phyloP scores from a whole-genome alignment of 1,140 invertebrate species.

The Druon quercuslanigerum region DNA sequence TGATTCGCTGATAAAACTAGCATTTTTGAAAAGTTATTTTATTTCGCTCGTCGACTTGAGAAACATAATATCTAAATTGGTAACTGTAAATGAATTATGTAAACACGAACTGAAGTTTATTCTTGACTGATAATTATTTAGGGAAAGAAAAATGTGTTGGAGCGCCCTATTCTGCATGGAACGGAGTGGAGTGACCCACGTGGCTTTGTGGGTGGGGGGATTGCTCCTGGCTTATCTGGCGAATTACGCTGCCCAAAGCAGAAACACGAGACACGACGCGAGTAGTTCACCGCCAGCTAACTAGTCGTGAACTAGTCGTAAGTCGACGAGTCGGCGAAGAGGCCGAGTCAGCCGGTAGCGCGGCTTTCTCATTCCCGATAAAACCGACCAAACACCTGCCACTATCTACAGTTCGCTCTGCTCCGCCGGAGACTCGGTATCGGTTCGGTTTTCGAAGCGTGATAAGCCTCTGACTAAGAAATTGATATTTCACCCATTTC shows the following conservation, averaged over 20 bases:
- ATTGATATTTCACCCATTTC: background rate
- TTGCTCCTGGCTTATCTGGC: conserved; percentile 61
- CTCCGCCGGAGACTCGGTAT: background rate
- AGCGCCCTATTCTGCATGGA: too few species aligned
- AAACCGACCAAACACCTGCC: conserved; percentile 5
- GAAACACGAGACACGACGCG: conserved; percentile 50
- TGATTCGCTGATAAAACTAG: too few species aligned
- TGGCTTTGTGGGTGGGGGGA: conserved; percentile 51
- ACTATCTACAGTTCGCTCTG: conserved; percentile 8
- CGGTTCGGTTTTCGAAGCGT: background rate
- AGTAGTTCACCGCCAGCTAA: conserved; percentile 67
- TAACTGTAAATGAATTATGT: too few species aligned
- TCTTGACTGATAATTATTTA: too few species aligned
- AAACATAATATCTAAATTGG: too few species aligned
- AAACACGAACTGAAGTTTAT: too few species aligned
- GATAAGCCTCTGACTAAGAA: background rate
- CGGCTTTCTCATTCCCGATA: conserved; percentile 16
- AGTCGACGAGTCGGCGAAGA: conserved; percentile 10
- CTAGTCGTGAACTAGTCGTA: conserved; percentile 51
- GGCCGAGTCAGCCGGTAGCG: conserved; percentile 17
- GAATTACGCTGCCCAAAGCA: conserved; percentile 65
- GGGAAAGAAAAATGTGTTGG: too few species aligned
- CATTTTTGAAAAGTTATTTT: too few species aligned
- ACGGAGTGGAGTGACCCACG: conserved; percentile 41
- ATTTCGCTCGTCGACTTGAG: too few species aligned